Base-by-base conservation (phyloP, 1,140 invertebrate genomes). In the Babylonia areolata region DNA sequence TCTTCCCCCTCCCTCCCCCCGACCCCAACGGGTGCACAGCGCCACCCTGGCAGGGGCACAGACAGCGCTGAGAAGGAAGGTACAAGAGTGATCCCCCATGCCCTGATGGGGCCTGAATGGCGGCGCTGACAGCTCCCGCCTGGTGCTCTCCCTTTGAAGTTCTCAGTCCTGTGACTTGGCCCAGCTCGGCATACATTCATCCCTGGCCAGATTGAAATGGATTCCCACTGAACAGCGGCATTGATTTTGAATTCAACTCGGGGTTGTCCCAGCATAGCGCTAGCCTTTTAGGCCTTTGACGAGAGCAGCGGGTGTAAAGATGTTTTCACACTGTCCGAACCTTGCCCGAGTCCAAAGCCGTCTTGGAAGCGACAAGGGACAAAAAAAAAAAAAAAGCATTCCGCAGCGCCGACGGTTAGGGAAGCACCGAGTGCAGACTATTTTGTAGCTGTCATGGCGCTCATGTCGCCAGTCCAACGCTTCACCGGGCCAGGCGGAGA, bases 101-200 rank as follows among this genome's bases (percentile, higher is more conserved):
- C 20, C 20, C 0, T 64, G 58, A 64, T 64, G 58, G 28, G 58
- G 15, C 15, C 15, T 64, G 58, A 64, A 64, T 64, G 58, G 58
- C 58, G 58, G 58, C 58, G 58, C 58, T 64, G 58, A 64, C 58
- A 64, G 58, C 58, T 64, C 58, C 58, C 58, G 58, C 58, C 58
- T 23, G 20, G 58, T 23, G 58, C 58, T 12, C 58, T 64, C n/a
- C n/a, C 58, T 64, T 64, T 64, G 58, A 64, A 64, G 58, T 64
- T 5, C 28, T n/a, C 58, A 64, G 28, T 23, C 12, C 5, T 64
- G 15, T 64, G 58, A n/a, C 58, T 64, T 64, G 15, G 58, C 58
- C 28, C 58, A 12, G 28, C 28, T 28, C 58, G 5, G 28, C 17
- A 23, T 23, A 23, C 58, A 20, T 23, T 64, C 58, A 64, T 5